Base-by-base conservation (phyloP, 2,797 vertebrate species). In the Clarias pachynema region DNA sequence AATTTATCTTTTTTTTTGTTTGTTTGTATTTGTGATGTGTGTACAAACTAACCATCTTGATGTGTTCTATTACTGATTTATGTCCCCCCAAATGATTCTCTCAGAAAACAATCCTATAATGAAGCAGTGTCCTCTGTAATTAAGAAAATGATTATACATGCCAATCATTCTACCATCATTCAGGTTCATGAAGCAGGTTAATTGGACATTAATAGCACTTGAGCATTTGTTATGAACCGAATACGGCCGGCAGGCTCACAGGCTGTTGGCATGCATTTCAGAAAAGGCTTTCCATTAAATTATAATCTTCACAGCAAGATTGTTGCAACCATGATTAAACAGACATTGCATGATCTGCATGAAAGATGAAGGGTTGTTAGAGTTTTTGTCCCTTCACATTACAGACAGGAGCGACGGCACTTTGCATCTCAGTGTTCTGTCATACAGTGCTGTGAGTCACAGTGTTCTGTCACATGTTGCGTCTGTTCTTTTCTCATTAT, bases 121-220 rank as follows among this genome's bases (percentile, higher is more conserved):
- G 29, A 88, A 84, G 86, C 86, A 85, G 87, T 90, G 74, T 84
- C 85, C 44, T 49, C 85, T 87, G 86, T 92, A 92, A 92, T 92
- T 92, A 84, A 86, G 72, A 57, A 82, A 82, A 90, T 90, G 91
- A 89, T 90, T 68, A 88, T 85, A 81, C 40, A 82, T 79, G 79
- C 79, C 89, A 90, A 88, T 87, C 84, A 85, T 89, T 74, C 88
- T 84, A 84, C 49, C 85, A 81, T 79, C 86, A 90, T 90, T 90
- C 88, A 62, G 85, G 90, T 91, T 94, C 92, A 92, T 80, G 59
- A 89, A 63, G 86, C 87, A 88, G 89, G 90, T 92, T 92, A 93
- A 94, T 92, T 91, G 91, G 89, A 93, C 87, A 68, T 91, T 90
- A 92, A 90, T 68, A 90, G 79, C 86, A 91, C 78, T 92, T 86